These are phyloP conservation scores for Plestiodon gilberti DNA, from an alignment of 2,113 vertebrate genomes.

Conservation along the genomic window DNA sequence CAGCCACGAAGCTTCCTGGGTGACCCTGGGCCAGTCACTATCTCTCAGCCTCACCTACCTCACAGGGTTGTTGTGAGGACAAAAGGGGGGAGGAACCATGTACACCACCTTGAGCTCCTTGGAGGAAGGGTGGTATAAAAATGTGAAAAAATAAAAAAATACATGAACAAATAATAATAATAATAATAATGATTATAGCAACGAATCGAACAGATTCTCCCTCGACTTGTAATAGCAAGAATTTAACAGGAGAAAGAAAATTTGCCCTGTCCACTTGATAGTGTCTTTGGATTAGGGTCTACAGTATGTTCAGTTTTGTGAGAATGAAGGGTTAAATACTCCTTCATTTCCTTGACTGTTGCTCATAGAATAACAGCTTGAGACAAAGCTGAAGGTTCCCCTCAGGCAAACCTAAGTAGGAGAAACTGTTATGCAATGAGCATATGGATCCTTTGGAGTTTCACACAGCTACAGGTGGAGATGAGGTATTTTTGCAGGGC, in stretches of 20 bases:
- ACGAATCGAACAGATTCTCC: not conserved
- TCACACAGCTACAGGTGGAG: not conserved
- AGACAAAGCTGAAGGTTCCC: slow-evolving; percentile 9
- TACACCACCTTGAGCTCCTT: no score
- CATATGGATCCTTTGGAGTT: slow-evolving; percentile 17
- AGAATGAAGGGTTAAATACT: slow-evolving; percentile 4
- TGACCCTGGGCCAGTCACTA: no score
- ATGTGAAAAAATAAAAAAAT: no score
- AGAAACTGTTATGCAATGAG: not conserved
- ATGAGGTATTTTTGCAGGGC: slow-evolving; percentile 29
- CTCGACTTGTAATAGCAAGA: not conserved
- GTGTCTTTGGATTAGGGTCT: not conserved
- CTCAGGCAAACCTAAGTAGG: not conserved
- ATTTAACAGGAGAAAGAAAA: rapidly evolving
- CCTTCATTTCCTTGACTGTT: slow-evolving; percentile 6
- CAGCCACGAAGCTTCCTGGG: no score
- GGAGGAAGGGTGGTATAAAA: no score
- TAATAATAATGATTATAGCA: no score
- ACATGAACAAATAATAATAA: no score
- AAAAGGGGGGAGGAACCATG: no score
- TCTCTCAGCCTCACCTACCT: no score
- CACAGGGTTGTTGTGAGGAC: no score
- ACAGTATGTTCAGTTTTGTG: slow-evolving; percentile 1
- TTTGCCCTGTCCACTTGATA: not conserved
- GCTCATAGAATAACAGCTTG: not conserved